Percentiles rank a stretch among this genome's conserved stretches.
These are phyloP conservation scores for Gnathonemus echidnorhynchus DNA, from an alignment of 2,113 vertebrate genomes.

Conservation along the genomic window DNA sequence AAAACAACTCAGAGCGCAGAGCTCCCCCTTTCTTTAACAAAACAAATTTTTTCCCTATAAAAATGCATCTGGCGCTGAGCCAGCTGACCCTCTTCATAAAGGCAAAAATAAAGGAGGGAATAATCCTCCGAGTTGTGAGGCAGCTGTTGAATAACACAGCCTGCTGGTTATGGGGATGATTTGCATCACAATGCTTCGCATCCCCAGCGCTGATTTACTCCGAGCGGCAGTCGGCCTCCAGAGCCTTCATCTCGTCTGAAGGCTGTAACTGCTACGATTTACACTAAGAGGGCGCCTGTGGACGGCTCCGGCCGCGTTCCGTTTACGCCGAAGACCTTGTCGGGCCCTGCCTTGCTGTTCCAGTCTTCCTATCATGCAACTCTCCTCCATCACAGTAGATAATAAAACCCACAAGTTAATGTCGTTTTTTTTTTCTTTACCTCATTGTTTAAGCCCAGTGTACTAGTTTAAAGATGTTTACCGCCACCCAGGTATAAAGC, in stretches of 20 bases:
- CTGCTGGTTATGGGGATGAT: neutral
- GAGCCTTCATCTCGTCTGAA: neutral
- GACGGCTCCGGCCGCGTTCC: neutral
- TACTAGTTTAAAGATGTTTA: neutral
- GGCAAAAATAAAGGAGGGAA: neutral
- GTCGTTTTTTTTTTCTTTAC: neutral
- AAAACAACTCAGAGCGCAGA: neutral
- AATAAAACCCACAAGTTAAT: neutral
- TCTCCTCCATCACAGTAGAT: neutral
- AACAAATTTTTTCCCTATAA: neutral
- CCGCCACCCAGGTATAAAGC: neutral
- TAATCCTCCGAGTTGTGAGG: neutral
- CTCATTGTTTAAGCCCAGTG: neutral
- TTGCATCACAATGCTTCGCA: neutral
- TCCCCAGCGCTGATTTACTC: neutral
- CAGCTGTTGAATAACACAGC: neutral
- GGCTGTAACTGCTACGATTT: neutral
- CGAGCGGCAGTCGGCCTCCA: neutral
- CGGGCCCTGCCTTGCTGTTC: neutral
- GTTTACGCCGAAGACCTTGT: neutral
- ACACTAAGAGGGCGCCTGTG: neutral
- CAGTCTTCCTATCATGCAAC: neutral
- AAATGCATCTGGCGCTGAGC: neutral
- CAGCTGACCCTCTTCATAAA: neutral
- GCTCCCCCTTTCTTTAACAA: neutral